These are phyloP conservation scores for Scaptomyza reducta DNA, from an alignment of 2,888 invertebrate species.

Conservation along the genomic window DNA sequence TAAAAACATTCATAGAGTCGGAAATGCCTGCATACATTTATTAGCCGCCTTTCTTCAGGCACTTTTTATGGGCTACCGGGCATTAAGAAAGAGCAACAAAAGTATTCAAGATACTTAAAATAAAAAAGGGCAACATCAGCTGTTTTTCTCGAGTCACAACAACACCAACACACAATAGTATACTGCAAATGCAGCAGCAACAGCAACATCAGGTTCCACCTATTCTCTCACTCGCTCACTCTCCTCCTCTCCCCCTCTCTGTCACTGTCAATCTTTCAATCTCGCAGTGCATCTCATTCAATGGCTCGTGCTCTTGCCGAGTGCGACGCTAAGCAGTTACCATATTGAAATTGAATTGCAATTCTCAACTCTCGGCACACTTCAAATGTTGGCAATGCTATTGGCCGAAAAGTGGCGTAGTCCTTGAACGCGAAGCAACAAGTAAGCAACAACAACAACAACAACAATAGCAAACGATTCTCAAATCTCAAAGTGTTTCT, in stretches of 20 bases:
- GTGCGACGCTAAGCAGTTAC: conserved; percentile 15
- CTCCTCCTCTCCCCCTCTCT: conserved; percentile 1
- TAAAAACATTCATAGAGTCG: neutral
- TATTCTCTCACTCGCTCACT: conserved; percentile 12
- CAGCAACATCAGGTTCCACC: conserved; percentile 28
- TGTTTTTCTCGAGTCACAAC: conserved; percentile 26
- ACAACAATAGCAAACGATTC: conserved; percentile 1
- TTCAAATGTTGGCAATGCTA: conserved; percentile 21
- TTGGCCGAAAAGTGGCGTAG: conserved; percentile 25
- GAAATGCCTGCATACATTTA: neutral
- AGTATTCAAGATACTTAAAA: conserved; percentile 23
- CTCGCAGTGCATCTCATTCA: conserved; percentile 12
- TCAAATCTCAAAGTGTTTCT: conserved; percentile 9
- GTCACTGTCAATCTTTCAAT: conserved; percentile 4
- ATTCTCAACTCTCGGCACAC: conserved; percentile 35
- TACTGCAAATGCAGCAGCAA: conserved; percentile 26
- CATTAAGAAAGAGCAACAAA: conserved; percentile 9
- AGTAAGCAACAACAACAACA: conserved; percentile 19
- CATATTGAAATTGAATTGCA: conserved; percentile 30
- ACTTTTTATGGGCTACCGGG: conserved; percentile 10
- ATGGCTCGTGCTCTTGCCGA: conserved; percentile 9
- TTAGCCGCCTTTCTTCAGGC: no score
- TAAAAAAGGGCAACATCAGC: conserved; percentile 40
- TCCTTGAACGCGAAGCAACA: conserved; percentile 40
- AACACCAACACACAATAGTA: conserved; percentile 7